These are phyloP conservation scores for Drosophila ficusphila DNA, from an alignment of 1,140 invertebrate species.

Conservation along the genomic window DNA sequence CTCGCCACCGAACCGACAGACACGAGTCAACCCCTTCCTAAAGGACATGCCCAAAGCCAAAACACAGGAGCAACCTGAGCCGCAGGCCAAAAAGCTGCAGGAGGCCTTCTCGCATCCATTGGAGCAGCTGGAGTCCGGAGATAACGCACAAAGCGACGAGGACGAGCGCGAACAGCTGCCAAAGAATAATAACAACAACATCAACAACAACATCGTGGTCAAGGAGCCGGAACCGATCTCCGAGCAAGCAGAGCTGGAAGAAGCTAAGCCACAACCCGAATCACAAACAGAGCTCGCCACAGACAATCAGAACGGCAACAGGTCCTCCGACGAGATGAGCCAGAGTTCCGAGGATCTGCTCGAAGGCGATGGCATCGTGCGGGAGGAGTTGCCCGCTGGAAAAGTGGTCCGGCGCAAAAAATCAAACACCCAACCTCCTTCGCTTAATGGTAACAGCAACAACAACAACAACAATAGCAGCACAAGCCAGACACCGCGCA, in stretches of 20 bases:
- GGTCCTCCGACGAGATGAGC: constrained; percentile 43
- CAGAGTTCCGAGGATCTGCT: constrained; percentile 46
- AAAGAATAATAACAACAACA: constrained; percentile 43
- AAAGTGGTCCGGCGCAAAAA: constrained; percentile 86
- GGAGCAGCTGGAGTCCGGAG: constrained; percentile 38
- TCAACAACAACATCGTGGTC: not conserved
- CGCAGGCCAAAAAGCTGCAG: constrained; percentile 50
- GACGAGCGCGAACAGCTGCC: constrained; percentile 47
- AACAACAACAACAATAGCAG: constrained; percentile 46
- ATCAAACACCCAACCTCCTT: constrained; percentile 59
- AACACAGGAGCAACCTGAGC: constrained; percentile 38
- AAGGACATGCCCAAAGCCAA: constrained; percentile 81
- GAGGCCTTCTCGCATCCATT: constrained; percentile 47
- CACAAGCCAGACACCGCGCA: constrained; percentile 81
- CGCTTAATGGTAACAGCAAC: constrained; percentile 45
- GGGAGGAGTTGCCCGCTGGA: constrained; percentile 88
- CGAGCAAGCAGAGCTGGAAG: not conserved
- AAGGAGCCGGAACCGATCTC: constrained; percentile 19
- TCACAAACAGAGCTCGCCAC: constrained; percentile 28
- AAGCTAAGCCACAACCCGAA: not conserved
- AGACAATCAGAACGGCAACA: constrained; percentile 83
- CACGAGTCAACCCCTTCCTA: constrained; percentile 82
- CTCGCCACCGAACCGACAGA: constrained; percentile 85
- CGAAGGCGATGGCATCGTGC: constrained; percentile 86
- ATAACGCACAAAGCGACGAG: constrained; percentile 64